Percentiles rank a stretch among this genome's conserved stretches.
These are phyloP conservation scores for Vanessa atalanta DNA, from an alignment of 1,140 invertebrate species.

Conservation along the genomic window DNA sequence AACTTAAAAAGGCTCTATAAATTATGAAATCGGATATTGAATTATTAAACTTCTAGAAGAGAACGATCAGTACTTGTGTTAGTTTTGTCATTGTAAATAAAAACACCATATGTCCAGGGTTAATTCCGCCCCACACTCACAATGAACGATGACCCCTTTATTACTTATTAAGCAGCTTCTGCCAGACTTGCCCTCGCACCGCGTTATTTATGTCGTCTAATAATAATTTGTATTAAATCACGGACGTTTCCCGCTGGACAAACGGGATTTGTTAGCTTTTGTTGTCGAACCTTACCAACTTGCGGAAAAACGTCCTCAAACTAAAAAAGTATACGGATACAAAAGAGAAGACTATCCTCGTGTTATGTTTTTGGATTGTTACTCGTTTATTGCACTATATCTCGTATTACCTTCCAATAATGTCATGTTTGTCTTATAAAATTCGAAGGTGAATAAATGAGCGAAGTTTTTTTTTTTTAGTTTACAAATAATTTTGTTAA, in stretches of 20 bases:
- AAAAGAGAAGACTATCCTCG: neutral
- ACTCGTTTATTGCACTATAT: neutral
- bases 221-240: conserved; percentile 82
- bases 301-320: conserved; percentile 23
- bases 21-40: neutral
- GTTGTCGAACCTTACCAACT: conserved; percentile 45
- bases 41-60: neutral
- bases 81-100: conserved; percentile 18
- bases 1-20: too few species aligned
- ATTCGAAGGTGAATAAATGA: neutral
- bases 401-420: neutral
- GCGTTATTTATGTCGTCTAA: conserved; percentile 80
- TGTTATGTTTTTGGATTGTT: neutral
- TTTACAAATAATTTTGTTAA: neutral
- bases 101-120: conserved; percentile 63
- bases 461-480: neutral
- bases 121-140: conserved; percentile 60
- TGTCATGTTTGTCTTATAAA: neutral
- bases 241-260: conserved; percentile 65
- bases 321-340: conserved; percentile 19
- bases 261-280: conserved; percentile 78
- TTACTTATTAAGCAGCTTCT: conserved; percentile 78
- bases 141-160: conserved; percentile 78
- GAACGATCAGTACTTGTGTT: neutral
- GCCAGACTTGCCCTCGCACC: conserved; percentile 56